Conservation (phyloP, 2,113 vertebrate genomes). For the Thunnus maccoyii region DNA sequence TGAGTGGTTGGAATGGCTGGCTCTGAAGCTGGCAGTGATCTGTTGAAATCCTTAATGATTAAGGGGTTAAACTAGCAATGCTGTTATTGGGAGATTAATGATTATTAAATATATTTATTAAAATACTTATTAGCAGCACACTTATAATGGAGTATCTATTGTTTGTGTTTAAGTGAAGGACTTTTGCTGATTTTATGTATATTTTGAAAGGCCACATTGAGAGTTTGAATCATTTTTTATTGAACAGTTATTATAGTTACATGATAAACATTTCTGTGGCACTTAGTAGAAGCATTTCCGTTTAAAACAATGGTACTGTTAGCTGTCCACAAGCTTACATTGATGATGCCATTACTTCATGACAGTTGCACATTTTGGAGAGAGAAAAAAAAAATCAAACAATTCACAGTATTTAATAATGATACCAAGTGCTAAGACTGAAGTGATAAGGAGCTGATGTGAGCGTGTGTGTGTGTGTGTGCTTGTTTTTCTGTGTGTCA, state of each 20-base stretch:
- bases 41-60: conserved; percentile 50
- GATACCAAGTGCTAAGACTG: conserved; percentile 39
- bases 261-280: conserved; percentile 9
- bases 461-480: conserved; percentile 74
- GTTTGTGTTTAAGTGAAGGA: conserved; percentile 45
- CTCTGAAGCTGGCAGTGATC: conserved; percentile 69
- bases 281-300: conserved; percentile 33
- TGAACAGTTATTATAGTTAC: neutral
- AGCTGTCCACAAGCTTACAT: neutral
- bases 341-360: conserved; percentile 1
- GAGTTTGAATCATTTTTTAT: conserved; percentile 18
- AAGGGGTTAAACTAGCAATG: conserved; percentile 42
- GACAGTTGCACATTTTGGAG: neutral
- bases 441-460: conserved; percentile 48
- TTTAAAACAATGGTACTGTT: conserved; percentile 1
- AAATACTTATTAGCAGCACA: conserved; percentile 17
- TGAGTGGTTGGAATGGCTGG: conserved; percentile 24
- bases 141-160: conserved; percentile 2
- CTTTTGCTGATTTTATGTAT: conserved; percentile 78
- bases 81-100: conserved; percentile 23
- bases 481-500: conserved; percentile 70
- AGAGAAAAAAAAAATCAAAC: neutral
- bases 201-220: conserved; percentile 63
- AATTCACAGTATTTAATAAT: conserved; percentile 41
- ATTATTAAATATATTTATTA: conserved; percentile 36